Percentiles rank a stretch among this genome's conserved stretches.
Conservation (phyloP, 1,140 invertebrate genomes). For the Orchesella cincta region DNA sequence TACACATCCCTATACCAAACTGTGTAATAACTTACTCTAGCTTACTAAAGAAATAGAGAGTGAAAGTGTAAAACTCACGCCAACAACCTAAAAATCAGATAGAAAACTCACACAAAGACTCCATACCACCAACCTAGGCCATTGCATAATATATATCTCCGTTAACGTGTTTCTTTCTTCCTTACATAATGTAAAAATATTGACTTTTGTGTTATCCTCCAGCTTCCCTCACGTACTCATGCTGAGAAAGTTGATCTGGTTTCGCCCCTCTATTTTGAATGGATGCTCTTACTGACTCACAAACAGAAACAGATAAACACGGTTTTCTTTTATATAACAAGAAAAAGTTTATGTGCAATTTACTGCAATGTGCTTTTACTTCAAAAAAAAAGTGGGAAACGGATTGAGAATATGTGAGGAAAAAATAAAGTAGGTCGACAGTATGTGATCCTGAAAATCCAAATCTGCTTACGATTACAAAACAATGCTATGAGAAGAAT, state of each 20-base stretch:
- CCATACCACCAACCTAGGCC: background rate
- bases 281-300: conserved; percentile 1
- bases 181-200: conserved; percentile 1
- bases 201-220: conserved; percentile 10
- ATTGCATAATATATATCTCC: background rate
- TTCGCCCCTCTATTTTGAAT: background rate
- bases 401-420: conserved; percentile 5
- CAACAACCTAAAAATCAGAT: background rate
- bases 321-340: background rate
- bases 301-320: conserved; percentile 2
- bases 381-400: background rate
- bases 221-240: background rate
- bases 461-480: background rate
- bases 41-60: background rate
- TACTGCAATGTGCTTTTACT: background rate
- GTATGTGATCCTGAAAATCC: background rate
- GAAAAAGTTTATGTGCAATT: background rate
- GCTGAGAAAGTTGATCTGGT: background rate
- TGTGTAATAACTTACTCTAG: no score
- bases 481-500: background rate
- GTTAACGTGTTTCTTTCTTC: background rate
- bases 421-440: conserved; percentile 7
- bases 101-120: background rate
- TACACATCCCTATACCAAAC: background rate
- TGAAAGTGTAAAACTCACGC: background rate